These are phyloP conservation scores for Steinernema feltiae DNA, from an alignment of 1,140 invertebrate species.

Conservation along the genomic window DNA sequence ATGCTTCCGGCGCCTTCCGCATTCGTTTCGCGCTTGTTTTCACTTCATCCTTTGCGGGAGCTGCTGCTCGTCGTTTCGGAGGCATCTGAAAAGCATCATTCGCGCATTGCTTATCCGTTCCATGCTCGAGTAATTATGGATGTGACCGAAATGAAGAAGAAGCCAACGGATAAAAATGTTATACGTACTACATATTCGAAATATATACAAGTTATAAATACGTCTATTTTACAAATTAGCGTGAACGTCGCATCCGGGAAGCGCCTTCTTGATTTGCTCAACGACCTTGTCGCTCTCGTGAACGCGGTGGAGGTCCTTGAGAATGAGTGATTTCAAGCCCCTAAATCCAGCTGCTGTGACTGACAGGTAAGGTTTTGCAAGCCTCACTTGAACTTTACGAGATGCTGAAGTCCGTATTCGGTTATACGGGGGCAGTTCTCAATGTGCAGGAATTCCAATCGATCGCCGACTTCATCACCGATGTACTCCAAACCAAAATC, in stretches of 20 bases:
- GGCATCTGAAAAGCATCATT: no score
- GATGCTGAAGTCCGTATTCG: conserved; percentile 43
- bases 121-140: no score
- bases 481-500: conserved; percentile 42
- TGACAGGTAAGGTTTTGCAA: conserved; percentile 18
- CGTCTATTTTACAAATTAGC: neutral
- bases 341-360: conserved; percentile 25
- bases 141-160: no score
- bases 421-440: conserved; percentile 43
- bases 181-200: no score
- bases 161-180: no score
- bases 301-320: conserved; percentile 38
- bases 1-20: no score
- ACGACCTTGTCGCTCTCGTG: conserved; percentile 37
- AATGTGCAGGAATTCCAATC: conserved; percentile 30
- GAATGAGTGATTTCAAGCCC: conserved; percentile 31
- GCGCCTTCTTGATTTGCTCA: conserved; percentile 26
- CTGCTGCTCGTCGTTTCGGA: no score
- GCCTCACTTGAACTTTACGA: conserved; percentile 37
- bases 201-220: neutral
- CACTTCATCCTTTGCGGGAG: no score
- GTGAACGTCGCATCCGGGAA: conserved; percentile 40
- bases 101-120: no score
- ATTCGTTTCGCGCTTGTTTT: no score
- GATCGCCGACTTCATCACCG: conserved; percentile 40